phyloP scores from a whole-genome alignment of 2,888 invertebrate genomes.

The Megastigmus dorsalis region DNA sequence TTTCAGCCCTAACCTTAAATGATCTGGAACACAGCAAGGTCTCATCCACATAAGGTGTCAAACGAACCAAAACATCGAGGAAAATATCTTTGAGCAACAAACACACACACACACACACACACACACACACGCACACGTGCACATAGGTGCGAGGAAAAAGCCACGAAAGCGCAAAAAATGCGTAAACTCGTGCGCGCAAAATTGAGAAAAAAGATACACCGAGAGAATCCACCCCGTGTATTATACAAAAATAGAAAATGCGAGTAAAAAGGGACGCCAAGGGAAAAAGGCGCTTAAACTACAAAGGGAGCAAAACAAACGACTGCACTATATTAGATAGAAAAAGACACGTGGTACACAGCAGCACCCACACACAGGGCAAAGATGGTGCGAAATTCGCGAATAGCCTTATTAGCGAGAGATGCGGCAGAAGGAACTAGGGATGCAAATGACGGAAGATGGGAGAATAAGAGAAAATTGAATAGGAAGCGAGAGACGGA shows the following conservation, averaged over 20 bases:
- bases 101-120: too few species aligned
- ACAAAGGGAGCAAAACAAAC: constrained; percentile 28
- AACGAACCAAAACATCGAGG: constrained; percentile 2
- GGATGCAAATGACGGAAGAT: constrained; percentile 29
- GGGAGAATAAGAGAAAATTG: constrained; percentile 27
- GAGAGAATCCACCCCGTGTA: too few species aligned
- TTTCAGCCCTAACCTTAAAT: neutral
- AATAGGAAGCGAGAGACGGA: constrained; percentile 11
- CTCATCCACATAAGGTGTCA: neutral
- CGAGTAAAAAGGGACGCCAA: neutral
- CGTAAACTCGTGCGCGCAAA: neutral
- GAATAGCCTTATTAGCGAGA: constrained; percentile 14
- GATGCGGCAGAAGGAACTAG: neutral
- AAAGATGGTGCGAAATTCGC: neutral
- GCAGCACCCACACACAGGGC: neutral
- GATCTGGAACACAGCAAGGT: neutral
- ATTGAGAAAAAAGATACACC: neutral
- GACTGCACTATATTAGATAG: too few species aligned
- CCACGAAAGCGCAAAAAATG: neutral
- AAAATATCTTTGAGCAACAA: neutral
- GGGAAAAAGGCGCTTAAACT: neutral
- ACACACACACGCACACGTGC: too few species aligned
- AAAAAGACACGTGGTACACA: neutral
- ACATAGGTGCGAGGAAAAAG: neutral
- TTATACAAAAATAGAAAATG: neutral